These are phyloP conservation scores for Brachionichthys hirsutus DNA, from an alignment of 2,113 vertebrate species.

Conservation along the genomic window DNA sequence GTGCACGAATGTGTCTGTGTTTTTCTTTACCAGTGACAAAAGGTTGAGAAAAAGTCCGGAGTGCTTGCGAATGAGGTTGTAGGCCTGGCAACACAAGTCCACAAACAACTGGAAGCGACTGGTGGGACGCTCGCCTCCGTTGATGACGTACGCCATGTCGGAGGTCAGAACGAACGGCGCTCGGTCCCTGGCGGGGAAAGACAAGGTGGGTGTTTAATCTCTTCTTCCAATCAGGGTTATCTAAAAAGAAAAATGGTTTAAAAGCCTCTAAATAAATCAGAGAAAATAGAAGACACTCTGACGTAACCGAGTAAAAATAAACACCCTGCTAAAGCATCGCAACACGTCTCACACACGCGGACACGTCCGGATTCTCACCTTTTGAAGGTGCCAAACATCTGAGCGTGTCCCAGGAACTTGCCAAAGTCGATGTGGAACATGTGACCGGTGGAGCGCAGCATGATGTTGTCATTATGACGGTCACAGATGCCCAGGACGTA, in stretches of 20 bases:
- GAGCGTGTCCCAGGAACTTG: constrained; percentile 96
- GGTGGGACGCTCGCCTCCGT: constrained; percentile 94
- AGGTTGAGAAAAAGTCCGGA: constrained; percentile 95
- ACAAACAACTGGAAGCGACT: constrained; percentile 98
- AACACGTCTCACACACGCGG: too few species aligned
- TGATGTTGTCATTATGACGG: constrained; percentile 98
- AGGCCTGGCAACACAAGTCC: constrained; percentile 95
- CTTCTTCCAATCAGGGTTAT: too few species aligned
- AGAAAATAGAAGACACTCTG: too few species aligned
- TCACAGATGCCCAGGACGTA: constrained; percentile 97
- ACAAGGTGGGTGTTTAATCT: background rate
- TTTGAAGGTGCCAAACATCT: constrained; percentile 98
- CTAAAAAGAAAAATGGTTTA: too few species aligned
- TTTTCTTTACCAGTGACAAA: constrained; percentile 86
- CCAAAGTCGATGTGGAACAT: constrained; percentile 99
- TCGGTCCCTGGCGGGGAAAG: constrained; percentile 82
- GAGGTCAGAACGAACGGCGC: constrained; percentile 97
- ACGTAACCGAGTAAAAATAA: too few species aligned
- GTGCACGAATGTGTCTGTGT: background rate
- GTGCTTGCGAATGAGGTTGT: constrained; percentile 96
- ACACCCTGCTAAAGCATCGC: too few species aligned
- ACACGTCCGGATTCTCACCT: constrained; percentile 75
- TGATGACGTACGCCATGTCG: constrained; percentile 99
- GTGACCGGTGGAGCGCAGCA: constrained; percentile 95
- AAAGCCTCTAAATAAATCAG: too few species aligned